Conservation (phyloP, 2,888 invertebrate genomes). For the Macropis europaea region DNA sequence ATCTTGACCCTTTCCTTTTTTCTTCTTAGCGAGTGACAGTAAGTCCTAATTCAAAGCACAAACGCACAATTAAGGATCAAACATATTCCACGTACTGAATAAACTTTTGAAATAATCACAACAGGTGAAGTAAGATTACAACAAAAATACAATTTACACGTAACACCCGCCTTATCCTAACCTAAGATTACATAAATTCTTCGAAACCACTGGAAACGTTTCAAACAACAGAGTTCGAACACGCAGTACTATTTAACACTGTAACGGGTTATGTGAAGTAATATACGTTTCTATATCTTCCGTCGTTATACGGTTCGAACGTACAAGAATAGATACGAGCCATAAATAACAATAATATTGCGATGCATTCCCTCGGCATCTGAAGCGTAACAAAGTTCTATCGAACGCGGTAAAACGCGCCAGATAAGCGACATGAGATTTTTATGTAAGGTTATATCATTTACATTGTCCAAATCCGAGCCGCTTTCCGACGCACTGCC, state of each 20-base stretch:
- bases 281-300: constrained; percentile 5
- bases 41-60: constrained; percentile 84
- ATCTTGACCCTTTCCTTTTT: constrained; percentile 82
- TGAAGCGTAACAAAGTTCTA: neutral
- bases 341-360: neutral
- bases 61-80: constrained; percentile 1
- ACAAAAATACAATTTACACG: neutral
- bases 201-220: neutral
- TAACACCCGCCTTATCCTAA: neutral
- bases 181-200: neutral
- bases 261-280: constrained; percentile 41
- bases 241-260: neutral
- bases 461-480: constrained; percentile 92
- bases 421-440: constrained; percentile 16
- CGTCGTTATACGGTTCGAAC: neutral
- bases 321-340: neutral
- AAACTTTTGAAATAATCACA: neutral
- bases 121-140: neutral
- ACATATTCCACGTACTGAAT: neutral
- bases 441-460: constrained; percentile 76
- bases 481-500: constrained; percentile 85
- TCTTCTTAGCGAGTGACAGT: constrained; percentile 90
- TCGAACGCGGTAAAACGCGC: neutral
- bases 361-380: neutral
- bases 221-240: neutral